Base-by-base conservation (phyloP, 92 coral and sea anemone genomes). In the Heliopora coerulea region DNA sequence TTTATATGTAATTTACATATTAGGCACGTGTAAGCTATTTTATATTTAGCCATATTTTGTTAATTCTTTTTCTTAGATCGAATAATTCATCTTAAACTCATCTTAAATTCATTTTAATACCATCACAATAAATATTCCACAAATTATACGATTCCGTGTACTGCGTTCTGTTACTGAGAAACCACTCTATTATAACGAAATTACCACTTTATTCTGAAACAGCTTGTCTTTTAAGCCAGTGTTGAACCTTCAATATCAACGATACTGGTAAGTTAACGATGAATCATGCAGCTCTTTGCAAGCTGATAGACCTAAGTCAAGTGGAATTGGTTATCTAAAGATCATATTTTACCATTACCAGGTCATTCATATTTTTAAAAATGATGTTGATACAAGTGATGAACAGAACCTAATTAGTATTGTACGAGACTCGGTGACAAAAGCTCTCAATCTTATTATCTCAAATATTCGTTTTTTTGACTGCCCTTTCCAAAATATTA, bases 281-380 rank as follows among this genome's bases (percentile, higher is more conserved):
- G n/a, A 33, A 50, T 1, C 17, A 3, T 30, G 7, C 8, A 5
- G 10, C 0, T 3, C 13, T 17, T n/a, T 11, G 42, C 42, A 37
- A 37, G 42, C 11, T 37, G 42, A 37, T 37, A 4, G 42, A 37
- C 4, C 4, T 37, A 11, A 37, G 6, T 37, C 42, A 4, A 37
- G 11, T 37, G 42, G 42, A 31, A 18, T 25, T 33, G 67, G 67
- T 34, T 61, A 61, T 61, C 42, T 61, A 20, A 61, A 61, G 31
- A 61, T 61, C 7, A 14, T 61, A 31, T 61, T 61, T 42, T 61
- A 31, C 27, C n/a, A 61, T 61, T 61, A 61, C 19, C 67, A 61
- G 39, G 39, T 61, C 14, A 42, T 34, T 42, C 27, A 61, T 13
- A 61, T 61, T 31, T 31, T 33, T n/a, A 15, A 19, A 33, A 25